Percentiles rank a stretch among this genome's conserved stretches.
Conservation (phyloP, 2,113 vertebrate species). For the Callocephalon fimbriatum region DNA sequence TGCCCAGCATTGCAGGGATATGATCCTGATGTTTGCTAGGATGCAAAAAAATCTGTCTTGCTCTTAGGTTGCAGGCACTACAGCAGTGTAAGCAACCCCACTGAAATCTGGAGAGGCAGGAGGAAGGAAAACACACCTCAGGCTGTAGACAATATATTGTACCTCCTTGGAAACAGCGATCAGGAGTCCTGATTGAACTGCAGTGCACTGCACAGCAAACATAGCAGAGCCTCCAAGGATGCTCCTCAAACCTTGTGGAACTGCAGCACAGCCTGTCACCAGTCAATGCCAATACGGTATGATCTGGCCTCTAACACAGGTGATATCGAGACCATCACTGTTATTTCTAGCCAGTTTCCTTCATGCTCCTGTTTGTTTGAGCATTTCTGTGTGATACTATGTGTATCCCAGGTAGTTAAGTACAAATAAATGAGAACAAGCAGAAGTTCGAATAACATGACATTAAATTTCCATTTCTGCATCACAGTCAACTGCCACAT, state of each 20-base stretch:
- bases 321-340: background rate
- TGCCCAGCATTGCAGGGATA: background rate
- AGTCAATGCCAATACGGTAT: fast-evolving
- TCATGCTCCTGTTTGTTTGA: background rate
- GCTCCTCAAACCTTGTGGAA: background rate
- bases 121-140: conserved; percentile 56
- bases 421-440: background rate
- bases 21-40: background rate
- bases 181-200: background rate
- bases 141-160: background rate
- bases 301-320: background rate
- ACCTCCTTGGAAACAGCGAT: background rate
- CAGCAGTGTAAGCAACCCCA: background rate
- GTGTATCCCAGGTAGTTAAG: background rate
- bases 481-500: background rate
- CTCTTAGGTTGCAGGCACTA: background rate
- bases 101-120: background rate
- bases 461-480: background rate
- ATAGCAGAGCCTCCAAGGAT: background rate
- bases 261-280: background rate
- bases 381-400: background rate
- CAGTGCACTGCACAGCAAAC: background rate
- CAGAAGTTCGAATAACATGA: background rate
- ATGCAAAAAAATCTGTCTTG: background rate
- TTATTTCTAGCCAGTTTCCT: background rate